Base-by-base conservation (phyloP, 2,797 vertebrate genomes). In the Vultur gryphus region DNA sequence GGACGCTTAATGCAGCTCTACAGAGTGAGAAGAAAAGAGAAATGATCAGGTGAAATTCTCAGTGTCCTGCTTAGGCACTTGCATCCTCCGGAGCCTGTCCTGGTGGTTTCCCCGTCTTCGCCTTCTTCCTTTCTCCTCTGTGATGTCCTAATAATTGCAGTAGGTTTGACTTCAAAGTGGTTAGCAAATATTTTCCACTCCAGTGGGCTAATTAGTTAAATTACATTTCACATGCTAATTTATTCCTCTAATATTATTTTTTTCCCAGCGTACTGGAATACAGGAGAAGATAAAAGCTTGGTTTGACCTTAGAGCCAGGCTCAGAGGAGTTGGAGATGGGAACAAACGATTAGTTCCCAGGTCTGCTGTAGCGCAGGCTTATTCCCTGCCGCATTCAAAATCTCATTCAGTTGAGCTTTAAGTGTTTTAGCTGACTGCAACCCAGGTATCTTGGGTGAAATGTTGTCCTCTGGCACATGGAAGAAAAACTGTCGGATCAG, bases 211-310 rank as follows among this genome's bases (percentile, higher is more conserved):
- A 94, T 96, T 94, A 95, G 94, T 91, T 91, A 96, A 96, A 96
- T 97, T 96, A 72, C 87, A 96, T 97, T 97, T 95, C 92, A 86
- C 65, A 96, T 94, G 89, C 78, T 97, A 95, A 97, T 97, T 96
- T 95, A 95, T 96, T 95, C 90, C 72, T 94, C 58, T 85, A 93
- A 85, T 95, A 89, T 86, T 82, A 39, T 75, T 80, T 84, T 88
- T 54, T 18, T 5, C 77, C 52, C 46, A 23, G 31, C 3, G 5
- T 69, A 31, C 39, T 96, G 58, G 62, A 78, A 78, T 61, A 54
- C 37, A 41, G 69, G 57, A 54, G 69, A 67, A 95, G 90, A 93
- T 86, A 89, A 96, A 95, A 93, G 93, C 92, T 96, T 52, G 37
- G 43, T 89, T 79, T 96, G 93, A 90, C 95, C 96, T 93, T 84